phyloP scores from a whole-genome alignment of 2,888 invertebrate species.

The Pterostichus niger region DNA sequence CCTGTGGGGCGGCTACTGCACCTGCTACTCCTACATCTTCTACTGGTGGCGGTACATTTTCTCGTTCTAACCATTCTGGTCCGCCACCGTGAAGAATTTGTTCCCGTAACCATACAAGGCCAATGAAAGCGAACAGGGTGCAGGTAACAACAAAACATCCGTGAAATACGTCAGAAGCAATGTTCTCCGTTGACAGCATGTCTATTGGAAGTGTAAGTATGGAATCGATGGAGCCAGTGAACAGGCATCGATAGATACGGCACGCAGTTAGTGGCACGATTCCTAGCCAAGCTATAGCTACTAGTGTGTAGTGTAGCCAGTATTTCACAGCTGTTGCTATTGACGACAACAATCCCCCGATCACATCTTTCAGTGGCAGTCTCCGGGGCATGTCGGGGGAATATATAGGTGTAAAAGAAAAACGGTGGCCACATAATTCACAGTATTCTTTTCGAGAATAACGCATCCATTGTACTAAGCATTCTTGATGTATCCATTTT shows the following conservation, averaged over 20 bases:
- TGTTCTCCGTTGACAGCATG: conserved; percentile 94
- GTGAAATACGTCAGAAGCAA: conserved; percentile 95
- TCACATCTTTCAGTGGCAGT: conserved; percentile 94
- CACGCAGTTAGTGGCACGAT: conserved; percentile 98
- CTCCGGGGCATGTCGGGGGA: conserved; percentile 99
- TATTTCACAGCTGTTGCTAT: conserved; percentile 95
- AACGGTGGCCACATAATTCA: conserved; percentile 97
- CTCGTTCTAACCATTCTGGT: conserved; percentile 96
- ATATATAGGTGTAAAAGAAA: conserved; percentile 99
- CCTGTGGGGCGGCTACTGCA: conserved; percentile 66
- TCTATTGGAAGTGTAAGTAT: conserved; percentile 93
- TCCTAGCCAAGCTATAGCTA: conserved; percentile 98
- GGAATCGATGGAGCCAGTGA: conserved; percentile 93
- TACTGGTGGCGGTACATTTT: conserved; percentile 79
- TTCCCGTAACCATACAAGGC: conserved; percentile 97
- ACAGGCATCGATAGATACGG: conserved; percentile 95
- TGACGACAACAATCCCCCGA: conserved; percentile 93
- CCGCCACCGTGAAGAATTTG: conserved; percentile 99
- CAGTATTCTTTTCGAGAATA: conserved; percentile 99
- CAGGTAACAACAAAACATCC: conserved; percentile 98
- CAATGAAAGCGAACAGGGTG: conserved; percentile 97
- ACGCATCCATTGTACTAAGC: conserved; percentile 99
- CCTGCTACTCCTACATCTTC: conserved; percentile 70
- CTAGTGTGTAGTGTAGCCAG: conserved; percentile 98
- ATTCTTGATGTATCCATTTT: conserved; percentile 99